These are phyloP conservation scores for Patiria pectinifera DNA, from an alignment of 53 echinoderm and acorn worm genomes.

Conservation along the genomic window DNA sequence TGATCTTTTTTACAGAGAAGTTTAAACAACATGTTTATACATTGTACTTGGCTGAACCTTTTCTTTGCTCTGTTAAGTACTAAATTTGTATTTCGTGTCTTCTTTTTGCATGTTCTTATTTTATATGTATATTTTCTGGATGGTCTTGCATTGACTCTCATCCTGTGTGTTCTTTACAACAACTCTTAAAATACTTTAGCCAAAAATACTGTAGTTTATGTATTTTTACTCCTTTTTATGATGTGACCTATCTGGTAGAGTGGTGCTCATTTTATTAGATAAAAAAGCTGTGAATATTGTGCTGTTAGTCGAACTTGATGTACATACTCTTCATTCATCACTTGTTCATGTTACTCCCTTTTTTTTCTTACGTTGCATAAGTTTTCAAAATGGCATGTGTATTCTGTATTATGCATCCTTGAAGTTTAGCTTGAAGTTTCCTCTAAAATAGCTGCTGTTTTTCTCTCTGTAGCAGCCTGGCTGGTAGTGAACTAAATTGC, in stretches of 20 bases:
- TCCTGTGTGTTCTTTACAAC: conserved; percentile 20
- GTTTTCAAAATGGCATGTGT: conserved; percentile 34
- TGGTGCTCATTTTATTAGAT: conserved; percentile 8
- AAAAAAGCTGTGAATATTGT: conserved; percentile 35
- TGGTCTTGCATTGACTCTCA: neutral
- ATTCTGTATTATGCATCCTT: conserved; percentile 15
- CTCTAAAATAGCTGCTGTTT: conserved; percentile 19
- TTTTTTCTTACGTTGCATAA: neutral
- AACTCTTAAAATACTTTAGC: neutral
- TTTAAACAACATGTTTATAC: too few relatives aligned
- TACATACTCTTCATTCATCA: conserved; percentile 30
- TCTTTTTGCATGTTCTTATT: neutral
- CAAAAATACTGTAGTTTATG: neutral
- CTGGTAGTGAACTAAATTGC: conserved; percentile 3
- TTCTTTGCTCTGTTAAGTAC: neutral
- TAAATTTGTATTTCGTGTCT: neutral
- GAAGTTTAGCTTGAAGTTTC: conserved; percentile 4
- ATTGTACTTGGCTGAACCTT: neutral
- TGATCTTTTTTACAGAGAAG: too few relatives aligned
- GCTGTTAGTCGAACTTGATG: conserved; percentile 16
- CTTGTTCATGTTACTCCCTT: neutral
- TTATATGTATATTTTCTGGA: neutral
- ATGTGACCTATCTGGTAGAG: neutral
- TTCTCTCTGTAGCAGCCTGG: neutral
- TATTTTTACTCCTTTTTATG: neutral